These are phyloP conservation scores for Nothura maculosa DNA, from an alignment of 2,797 vertebrate genomes.

Conservation along the genomic window DNA sequence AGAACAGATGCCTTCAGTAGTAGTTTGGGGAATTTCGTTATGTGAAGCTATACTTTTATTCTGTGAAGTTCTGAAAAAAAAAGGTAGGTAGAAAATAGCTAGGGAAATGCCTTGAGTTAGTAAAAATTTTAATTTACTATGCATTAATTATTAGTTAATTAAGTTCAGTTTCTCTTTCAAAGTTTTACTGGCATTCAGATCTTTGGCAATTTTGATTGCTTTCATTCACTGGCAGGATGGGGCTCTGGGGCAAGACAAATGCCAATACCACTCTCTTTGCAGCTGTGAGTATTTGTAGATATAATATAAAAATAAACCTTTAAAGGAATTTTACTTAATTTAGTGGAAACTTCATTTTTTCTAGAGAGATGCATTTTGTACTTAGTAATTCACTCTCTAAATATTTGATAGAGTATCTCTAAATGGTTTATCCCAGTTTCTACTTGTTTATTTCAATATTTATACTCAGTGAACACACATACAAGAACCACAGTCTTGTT, in stretches of 20 bases:
- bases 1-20: not conserved
- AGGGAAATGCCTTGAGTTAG: constrained; percentile 50
- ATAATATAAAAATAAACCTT: not conserved
- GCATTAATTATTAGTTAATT: constrained; percentile 66
- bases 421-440: not conserved
- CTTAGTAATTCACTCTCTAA: not conserved
- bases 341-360: not conserved
- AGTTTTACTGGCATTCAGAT: constrained; percentile 33
- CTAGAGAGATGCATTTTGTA: not conserved
- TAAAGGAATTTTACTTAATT: not conserved
- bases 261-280: not conserved
- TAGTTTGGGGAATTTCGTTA: constrained; percentile 32
- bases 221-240: not conserved
- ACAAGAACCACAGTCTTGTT: not conserved
- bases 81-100: constrained; percentile 48
- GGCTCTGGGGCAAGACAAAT: not conserved
- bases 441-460: not conserved
- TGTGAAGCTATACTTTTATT: constrained; percentile 3
- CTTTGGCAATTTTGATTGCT: not conserved
- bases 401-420: not conserved
- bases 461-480: not conserved
- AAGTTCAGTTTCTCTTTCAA: constrained; percentile 1
- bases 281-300: not conserved
- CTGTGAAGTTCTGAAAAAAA: constrained; percentile 59
- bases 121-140: constrained; percentile 52